These are phyloP conservation scores for Himalopsyche tibetana DNA, from an alignment of 2,888 invertebrate species.

Conservation along the genomic window DNA sequence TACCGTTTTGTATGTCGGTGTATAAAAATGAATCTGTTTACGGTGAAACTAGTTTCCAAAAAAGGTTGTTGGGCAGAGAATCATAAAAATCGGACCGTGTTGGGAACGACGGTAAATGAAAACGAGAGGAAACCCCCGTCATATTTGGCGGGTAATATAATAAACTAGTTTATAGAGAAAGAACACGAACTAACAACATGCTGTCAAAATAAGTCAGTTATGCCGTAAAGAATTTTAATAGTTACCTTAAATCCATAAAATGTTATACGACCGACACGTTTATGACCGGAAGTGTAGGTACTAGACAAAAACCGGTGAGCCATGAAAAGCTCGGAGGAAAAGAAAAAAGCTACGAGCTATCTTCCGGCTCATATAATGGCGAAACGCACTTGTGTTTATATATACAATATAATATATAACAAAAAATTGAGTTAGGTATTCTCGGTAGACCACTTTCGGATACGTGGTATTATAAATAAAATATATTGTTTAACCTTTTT, in stretches of 20 bases:
- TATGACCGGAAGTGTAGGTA: constrained; percentile 11
- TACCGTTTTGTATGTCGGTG: neutral
- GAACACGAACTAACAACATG: constrained; percentile 17
- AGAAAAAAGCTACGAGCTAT: neutral
- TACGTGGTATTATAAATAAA: too few relatives aligned
- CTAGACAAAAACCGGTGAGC: constrained; percentile 13
- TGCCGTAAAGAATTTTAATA: constrained; percentile 23
- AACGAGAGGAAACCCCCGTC: constrained; percentile 7
- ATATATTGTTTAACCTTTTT: too few relatives aligned
- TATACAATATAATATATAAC: too few relatives aligned
- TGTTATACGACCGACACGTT: constrained; percentile 18
- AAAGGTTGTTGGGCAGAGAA: constrained; percentile 17
- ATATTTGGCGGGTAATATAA: constrained; percentile 17
- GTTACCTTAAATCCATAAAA: neutral
- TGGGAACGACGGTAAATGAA: constrained; percentile 2
- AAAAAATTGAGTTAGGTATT: too few relatives aligned
- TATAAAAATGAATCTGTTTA: constrained; percentile 22
- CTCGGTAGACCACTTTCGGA: too few relatives aligned
- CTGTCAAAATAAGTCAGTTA: constrained; percentile 17
- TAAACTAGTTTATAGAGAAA: constrained; percentile 11
- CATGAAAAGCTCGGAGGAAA: neutral
- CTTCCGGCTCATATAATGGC: neutral
- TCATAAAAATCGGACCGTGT: constrained; percentile 19
- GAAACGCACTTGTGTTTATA: constrained; percentile 12
- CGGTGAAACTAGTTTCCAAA: neutral